Percentiles rank a stretch among this genome's conserved stretches.
Conservation (phyloP, 2,113 vertebrate species). For the Morone chrysops region DNA sequence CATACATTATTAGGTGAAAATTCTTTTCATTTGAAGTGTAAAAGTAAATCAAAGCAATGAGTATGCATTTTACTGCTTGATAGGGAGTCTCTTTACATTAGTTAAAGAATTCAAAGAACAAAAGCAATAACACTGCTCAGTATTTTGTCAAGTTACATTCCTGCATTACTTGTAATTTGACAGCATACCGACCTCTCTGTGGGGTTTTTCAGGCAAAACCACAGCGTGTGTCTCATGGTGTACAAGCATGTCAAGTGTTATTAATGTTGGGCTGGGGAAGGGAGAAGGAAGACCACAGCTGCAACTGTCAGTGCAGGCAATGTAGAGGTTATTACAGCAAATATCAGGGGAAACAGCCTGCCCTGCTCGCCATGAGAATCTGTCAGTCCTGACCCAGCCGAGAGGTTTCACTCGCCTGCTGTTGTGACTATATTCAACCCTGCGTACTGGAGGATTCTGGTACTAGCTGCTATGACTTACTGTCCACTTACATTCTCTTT, state of each 20-base stretch:
- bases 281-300: constrained; percentile 53
- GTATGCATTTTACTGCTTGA: neutral
- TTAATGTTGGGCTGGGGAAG: constrained; percentile 43
- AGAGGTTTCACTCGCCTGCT: constrained; percentile 15
- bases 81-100: neutral
- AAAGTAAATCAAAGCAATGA: neutral
- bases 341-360: constrained; percentile 53
- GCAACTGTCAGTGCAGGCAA: constrained; percentile 36
- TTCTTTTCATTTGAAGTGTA: no score
- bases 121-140: neutral
- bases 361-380: constrained; percentile 34
- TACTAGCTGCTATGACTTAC: neutral
- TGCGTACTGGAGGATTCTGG: neutral
- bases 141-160: neutral
- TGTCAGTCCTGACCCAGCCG: constrained; percentile 36
- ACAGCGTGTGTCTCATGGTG: constrained; percentile 1
- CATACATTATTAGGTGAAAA: no score
- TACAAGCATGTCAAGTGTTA: constrained; percentile 46
- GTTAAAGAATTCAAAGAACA: neutral
- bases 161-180: constrained; percentile 4
- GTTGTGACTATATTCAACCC: neutral
- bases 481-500: neutral
- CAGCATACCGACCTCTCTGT: neutral
- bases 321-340: constrained; percentile 43
- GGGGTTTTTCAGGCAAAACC: neutral